Evolutionary conservation across 2,888 invertebrate species (phyloP).

Genomic region (Willowsia nigromaculata): DNA sequence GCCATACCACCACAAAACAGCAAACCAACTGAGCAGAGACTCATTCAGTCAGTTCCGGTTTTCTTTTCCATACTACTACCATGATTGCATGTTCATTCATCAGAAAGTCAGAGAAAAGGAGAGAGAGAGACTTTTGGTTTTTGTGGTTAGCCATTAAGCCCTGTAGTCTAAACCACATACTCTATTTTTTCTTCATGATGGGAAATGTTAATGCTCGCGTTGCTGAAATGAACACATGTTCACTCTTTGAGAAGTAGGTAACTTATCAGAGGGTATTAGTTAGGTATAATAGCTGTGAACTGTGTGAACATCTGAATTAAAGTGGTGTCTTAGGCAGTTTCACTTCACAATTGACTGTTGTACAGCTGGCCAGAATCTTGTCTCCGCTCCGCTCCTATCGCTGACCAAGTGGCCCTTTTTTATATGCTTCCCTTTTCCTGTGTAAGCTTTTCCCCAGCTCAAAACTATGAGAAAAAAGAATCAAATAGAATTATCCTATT

Average conservation of each 20-base stretch:
- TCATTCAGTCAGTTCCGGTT: constrained; percentile 29
- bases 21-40: not conserved
- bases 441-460: not conserved
- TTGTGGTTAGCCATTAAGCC: constrained; percentile 21
- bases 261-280: not conserved
- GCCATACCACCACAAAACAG: not conserved
- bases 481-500: not conserved
- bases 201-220: not conserved
- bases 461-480: not conserved
- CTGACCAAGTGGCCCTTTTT: constrained; percentile 1
- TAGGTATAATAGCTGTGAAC: not conserved
- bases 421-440: too few relatives aligned
- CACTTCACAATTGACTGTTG: not conserved
- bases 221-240: constrained; percentile 11
- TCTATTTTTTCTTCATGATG: not conserved
- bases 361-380: constrained; percentile 18
- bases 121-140: not conserved
- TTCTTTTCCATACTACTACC: not conserved
- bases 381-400: too few relatives aligned
- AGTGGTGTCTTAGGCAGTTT: not conserved
- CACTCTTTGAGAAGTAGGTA: not conserved
- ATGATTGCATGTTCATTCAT: not conserved
- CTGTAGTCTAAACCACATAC: not conserved
- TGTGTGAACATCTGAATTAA: constrained; percentile 4
- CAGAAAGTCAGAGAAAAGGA: not conserved